These are phyloP conservation scores for Calidris pugnax DNA, from an alignment of 2,113 vertebrate genomes.

Conservation along the genomic window DNA sequence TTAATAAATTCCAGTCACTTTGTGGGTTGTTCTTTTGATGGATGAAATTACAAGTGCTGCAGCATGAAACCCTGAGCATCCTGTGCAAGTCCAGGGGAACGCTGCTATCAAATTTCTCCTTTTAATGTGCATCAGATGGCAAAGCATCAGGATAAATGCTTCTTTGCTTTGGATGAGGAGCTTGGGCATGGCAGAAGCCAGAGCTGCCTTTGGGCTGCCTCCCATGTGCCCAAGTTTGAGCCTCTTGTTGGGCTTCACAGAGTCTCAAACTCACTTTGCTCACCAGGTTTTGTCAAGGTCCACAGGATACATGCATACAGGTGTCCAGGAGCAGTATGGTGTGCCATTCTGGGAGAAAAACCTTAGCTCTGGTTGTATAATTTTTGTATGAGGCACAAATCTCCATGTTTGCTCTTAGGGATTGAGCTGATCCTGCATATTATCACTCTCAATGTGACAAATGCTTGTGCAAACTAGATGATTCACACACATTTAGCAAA, in stretches of 20 bases:
- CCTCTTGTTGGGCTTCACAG: background rate
- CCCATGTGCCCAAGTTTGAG: accelerated
- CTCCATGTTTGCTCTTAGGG: background rate
- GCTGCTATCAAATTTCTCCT: background rate
- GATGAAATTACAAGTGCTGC: background rate
- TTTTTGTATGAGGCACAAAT: background rate
- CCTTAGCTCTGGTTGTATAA: background rate
- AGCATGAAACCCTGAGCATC: background rate
- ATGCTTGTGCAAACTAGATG: conserved; percentile 22
- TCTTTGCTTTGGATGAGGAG: background rate
- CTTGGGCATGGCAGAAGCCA: background rate
- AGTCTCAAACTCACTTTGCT: background rate
- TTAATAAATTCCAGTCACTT: background rate
- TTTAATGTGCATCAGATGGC: background rate
- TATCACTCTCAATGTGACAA: background rate
- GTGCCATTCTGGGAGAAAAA: background rate
- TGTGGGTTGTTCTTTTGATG: background rate
- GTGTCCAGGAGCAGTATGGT: background rate
- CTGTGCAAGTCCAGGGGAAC: background rate
- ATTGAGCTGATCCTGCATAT: background rate
- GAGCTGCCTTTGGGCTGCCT: background rate
- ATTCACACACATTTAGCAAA: conserved; percentile 10
- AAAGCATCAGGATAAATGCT: background rate
- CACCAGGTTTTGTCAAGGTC: background rate
- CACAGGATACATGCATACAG: accelerated